phyloP scores from a whole-genome alignment of 2,797 vertebrate species.

The Paramormyrops hopkinsi region DNA sequence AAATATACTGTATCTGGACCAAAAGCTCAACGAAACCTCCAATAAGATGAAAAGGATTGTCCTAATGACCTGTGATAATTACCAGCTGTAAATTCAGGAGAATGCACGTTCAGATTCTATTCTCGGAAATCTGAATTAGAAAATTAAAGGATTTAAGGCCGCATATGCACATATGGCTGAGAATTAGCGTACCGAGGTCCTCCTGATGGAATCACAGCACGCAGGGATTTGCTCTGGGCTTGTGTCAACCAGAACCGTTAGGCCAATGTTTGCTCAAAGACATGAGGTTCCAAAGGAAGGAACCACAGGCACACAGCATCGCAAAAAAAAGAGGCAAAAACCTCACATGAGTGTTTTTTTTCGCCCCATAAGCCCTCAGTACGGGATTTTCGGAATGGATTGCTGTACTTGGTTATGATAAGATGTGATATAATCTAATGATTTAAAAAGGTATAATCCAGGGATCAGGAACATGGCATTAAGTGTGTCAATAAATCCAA shows the following conservation, averaged over 20 bases:
- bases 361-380: background rate
- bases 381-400: background rate
- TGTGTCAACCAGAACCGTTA: background rate
- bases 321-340: background rate
- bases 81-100: background rate
- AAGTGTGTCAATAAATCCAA: background rate
- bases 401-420: slow-evolving; percentile 1
- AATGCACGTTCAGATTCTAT: background rate
- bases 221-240: background rate
- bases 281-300: background rate
- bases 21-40: background rate
- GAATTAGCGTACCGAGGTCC: background rate
- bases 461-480: background rate
- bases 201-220: background rate
- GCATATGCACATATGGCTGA: background rate
- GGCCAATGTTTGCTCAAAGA: background rate
- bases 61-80: background rate
- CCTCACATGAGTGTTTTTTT: background rate
- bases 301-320: background rate
- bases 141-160: background rate
- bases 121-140: background rate
- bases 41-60: background rate
- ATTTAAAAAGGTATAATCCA: background rate
- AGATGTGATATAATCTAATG: background rate
- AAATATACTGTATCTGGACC: background rate